phyloP scores from a whole-genome alignment of 2,888 invertebrate species.

The Amiota mariae region DNA sequence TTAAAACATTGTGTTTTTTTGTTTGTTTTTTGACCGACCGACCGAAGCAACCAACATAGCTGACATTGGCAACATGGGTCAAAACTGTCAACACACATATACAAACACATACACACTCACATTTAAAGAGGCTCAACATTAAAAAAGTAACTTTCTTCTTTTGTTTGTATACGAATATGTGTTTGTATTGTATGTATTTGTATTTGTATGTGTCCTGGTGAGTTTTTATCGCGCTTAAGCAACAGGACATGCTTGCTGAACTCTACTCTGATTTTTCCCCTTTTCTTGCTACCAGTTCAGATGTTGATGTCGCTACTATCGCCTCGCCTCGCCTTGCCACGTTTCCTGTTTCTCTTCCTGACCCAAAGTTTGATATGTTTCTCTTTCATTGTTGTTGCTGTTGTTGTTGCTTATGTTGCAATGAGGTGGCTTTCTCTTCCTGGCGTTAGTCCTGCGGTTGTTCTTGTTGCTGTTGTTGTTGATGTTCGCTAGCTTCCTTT shows the following conservation, averaged over 20 bases:
- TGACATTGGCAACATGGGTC: conserved; percentile 55
- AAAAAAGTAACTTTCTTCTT: conserved; percentile 37
- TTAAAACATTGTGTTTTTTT: conserved; percentile 12
- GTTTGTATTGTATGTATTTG: not conserved
- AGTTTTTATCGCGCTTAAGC: conserved; percentile 57
- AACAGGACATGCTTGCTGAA: conserved; percentile 37
- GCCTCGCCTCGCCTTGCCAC: not conserved
- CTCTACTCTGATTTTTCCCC: not conserved
- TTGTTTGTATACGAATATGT: conserved; percentile 35
- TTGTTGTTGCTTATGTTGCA: conserved; percentile 31
- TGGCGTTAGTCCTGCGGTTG: conserved; percentile 49
- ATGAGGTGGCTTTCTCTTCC: conserved; percentile 25
- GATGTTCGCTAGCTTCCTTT: conserved; percentile 64
- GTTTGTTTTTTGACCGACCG: conserved; percentile 9
- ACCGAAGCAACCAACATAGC: conserved; percentile 20
- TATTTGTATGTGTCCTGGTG: not conserved
- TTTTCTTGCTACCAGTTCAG: not conserved
- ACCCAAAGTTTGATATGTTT: no score
- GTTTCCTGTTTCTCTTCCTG: not conserved
- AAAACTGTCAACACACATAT: conserved; percentile 49
- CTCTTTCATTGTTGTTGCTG: not conserved
- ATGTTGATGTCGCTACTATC: not conserved
- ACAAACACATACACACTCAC: conserved; percentile 30
- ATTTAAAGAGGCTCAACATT: conserved; percentile 9
- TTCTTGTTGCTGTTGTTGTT: conserved; percentile 45